phyloP scores from a whole-genome alignment of 1,140 invertebrate genomes.

The Andricus grossulariae region DNA sequence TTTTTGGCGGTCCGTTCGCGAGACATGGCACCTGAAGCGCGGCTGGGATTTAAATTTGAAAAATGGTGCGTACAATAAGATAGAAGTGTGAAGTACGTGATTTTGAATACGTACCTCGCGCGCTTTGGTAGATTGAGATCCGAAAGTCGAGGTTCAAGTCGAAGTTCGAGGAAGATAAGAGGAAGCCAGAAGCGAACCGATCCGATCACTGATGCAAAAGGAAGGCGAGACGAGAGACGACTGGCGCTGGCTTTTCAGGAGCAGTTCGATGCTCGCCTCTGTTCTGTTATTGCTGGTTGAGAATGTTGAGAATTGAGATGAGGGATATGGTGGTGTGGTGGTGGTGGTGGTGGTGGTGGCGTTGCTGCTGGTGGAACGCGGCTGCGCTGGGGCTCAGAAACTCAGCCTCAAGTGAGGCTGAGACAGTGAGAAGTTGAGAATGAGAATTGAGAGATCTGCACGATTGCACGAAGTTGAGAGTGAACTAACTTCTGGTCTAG shows the following conservation, averaged over 20 bases:
- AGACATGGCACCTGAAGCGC: not conserved
- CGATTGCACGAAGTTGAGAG: too few species aligned
- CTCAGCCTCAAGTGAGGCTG: too few species aligned
- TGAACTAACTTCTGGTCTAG: too few species aligned
- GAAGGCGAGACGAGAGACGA: constrained; percentile 12
- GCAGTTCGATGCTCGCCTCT: constrained; percentile 7
- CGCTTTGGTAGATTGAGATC: not conserved
- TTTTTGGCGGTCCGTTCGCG: constrained; percentile 10
- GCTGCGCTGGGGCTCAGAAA: not conserved
- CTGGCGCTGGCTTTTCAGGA: constrained; percentile 24
- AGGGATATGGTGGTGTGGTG: not conserved
- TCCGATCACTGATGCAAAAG: not conserved
- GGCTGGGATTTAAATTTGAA: not conserved
- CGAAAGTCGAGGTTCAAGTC: not conserved
- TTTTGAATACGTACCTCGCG: constrained; percentile 20
- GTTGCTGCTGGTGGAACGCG: not conserved
- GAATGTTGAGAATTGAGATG: not conserved
- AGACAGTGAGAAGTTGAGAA: too few species aligned
- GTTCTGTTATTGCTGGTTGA: not conserved
- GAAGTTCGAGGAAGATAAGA: not conserved
- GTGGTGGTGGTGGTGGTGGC: not conserved
- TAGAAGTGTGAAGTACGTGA: not conserved
- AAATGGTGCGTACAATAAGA: too few species aligned
- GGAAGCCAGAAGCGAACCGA: constrained; percentile 7
- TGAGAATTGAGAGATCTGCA: too few species aligned